Conservation (phyloP, 2,888 invertebrate species). For the Drosophila meridiana region DNA sequence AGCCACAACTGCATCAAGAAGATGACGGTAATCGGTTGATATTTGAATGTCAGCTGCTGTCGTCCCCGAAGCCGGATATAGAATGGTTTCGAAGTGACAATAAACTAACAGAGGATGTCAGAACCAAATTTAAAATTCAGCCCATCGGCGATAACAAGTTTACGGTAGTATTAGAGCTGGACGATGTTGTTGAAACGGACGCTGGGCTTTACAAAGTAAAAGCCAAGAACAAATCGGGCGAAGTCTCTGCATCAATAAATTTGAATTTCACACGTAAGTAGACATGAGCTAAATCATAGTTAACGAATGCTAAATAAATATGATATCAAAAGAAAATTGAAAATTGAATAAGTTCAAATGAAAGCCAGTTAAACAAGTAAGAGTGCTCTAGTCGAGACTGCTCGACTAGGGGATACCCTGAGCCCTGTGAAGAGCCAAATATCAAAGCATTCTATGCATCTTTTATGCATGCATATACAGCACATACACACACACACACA, state of each 20-base stretch:
- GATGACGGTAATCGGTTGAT: constrained; percentile 97
- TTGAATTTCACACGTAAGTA: constrained; percentile 99
- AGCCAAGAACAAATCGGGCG: constrained; percentile 98
- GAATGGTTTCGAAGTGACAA: constrained; percentile 96
- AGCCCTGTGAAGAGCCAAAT: too few relatives aligned
- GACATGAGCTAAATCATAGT: background rate
- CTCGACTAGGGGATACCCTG: too few relatives aligned
- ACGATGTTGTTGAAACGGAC: constrained; percentile 97
- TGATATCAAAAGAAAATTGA: background rate
- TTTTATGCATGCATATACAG: too few relatives aligned
- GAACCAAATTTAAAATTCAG: constrained; percentile 95
- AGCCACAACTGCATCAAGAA: constrained; percentile 98
- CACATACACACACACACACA: too few relatives aligned
- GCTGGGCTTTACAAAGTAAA: constrained; percentile 98
- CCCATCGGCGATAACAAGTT: constrained; percentile 94
- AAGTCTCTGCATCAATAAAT: constrained; percentile 98
- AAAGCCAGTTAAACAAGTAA: too few relatives aligned
- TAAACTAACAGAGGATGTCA: constrained; percentile 92
- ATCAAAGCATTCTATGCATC: too few relatives aligned
- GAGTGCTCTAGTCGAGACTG: too few relatives aligned
- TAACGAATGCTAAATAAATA: background rate
- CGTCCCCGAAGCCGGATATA: constrained; percentile 95
- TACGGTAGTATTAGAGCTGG: constrained; percentile 95
- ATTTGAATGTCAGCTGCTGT: constrained; percentile 96
- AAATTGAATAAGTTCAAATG: background rate